These are phyloP conservation scores for Melanotaenia maccullochi DNA, from an alignment of 2,797 vertebrate genomes.

Conservation along the genomic window DNA sequence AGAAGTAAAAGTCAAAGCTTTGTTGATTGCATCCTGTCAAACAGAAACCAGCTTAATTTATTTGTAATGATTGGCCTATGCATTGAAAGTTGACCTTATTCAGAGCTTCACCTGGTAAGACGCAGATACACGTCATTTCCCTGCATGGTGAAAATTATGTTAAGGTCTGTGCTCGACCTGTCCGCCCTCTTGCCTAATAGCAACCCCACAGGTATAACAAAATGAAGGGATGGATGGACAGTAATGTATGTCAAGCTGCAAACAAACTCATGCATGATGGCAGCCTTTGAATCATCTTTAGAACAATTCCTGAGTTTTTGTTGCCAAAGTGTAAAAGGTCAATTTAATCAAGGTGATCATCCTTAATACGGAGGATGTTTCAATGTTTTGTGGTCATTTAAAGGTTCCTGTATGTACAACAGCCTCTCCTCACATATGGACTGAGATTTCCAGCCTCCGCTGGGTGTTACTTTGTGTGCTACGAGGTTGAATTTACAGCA, in stretches of 20 bases:
- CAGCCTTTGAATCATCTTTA: slow-evolving; percentile 5
- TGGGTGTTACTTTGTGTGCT: slow-evolving; percentile 23
- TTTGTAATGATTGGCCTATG: not conserved
- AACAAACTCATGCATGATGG: not conserved
- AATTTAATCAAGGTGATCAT: not conserved
- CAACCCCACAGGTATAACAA: no score
- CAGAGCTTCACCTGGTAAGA: not conserved
- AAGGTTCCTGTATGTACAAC: slow-evolving; percentile 10
- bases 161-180: not conserved
- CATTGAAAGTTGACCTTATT: no score
- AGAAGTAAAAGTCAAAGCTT: not conserved
- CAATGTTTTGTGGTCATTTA: slow-evolving; percentile 8
- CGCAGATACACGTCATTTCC: not conserved
- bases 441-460: slow-evolving; percentile 21
- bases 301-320: not conserved
- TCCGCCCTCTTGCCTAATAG: not conserved
- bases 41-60: not conserved
- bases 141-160: not conserved
- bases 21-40: not conserved
- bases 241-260: not conserved
- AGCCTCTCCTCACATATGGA: slow-evolving; percentile 11
- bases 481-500: slow-evolving; percentile 41
- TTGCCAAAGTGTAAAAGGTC: not conserved
- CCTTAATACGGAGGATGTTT: slow-evolving; percentile 19
- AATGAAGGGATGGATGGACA: not conserved